Evolutionary conservation across 2,113 vertebrate genomes (phyloP), one percentile per base, ranked within the genome.

Genomic region (Ursus arctos): DNA sequence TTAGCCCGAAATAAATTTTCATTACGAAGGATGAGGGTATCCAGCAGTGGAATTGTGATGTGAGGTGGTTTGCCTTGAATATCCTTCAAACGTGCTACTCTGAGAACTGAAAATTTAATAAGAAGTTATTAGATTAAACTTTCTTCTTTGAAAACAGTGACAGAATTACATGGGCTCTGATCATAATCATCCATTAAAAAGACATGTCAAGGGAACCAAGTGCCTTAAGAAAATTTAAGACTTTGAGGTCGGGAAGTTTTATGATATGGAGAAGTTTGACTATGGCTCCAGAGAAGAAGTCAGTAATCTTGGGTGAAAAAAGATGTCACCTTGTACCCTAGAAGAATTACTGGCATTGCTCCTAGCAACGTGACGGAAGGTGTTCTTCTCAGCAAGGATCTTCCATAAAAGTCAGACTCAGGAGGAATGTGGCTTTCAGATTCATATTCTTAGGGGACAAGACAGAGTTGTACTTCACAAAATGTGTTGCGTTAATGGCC

Each of bases 141-240:
- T 97, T 92, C 65, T 97, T 96, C 63, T 98, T 93, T 97, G 96
- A 95, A 98, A 98, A 97, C 49, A 86, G 82, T 57, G 97, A 94
- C 72, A 83, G 88, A 97, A 96, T 97, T 94, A 92, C 80, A 94
- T 36, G 7, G 9, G n/a, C 65, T 94, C 53, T 94, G 93, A 97
- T 98, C 97, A 77, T 92, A 97, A 96, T 92, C 69, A 97, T 98
- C 67, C 31, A 2, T 98, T 98, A 98, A 97, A 97, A 97, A 98
- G 95, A 97, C 89, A 96, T 19, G 13, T 97, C 93, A 96, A 97
- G 93, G 57, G 65, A 97, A 97, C 86, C 28, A n/a, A 3, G 21
- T 93, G 59, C 77, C 80, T 98, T 43, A 14, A 89, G 85, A 71
- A 98, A 98, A 97, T 49, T 40, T 57, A 87, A 91, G 47, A 84